Evolutionary conservation across 2,888 invertebrate species (phyloP).

Genomic region (Tricholauxania praeusta): DNA sequence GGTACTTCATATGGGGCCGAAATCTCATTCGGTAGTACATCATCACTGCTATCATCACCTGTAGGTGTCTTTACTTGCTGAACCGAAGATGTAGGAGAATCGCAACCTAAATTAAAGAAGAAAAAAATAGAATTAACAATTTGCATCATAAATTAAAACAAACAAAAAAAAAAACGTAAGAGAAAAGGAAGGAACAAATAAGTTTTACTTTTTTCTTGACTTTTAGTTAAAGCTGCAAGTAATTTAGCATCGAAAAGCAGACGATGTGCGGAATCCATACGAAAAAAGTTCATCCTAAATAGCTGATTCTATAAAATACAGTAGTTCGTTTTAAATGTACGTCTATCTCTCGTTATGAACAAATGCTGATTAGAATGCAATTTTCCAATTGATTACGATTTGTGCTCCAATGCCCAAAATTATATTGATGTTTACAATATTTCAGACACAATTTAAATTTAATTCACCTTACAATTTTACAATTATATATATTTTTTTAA

Average conservation of each 20-base stretch:
- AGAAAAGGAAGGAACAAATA: neutral
- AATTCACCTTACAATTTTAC: too few relatives aligned
- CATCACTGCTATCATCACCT: constrained; percentile 45
- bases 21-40: constrained; percentile 78
- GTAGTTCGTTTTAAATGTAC: too few relatives aligned
- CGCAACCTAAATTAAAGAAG: constrained; percentile 55
- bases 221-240: constrained; percentile 44
- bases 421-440: too few relatives aligned
- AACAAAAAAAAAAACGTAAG: neutral
- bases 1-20: constrained; percentile 98
- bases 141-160: neutral
- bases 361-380: too few relatives aligned
- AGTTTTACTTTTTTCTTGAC: constrained; percentile 7
- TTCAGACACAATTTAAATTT: too few relatives aligned
- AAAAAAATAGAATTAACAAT: neutral
- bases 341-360: too few relatives aligned
- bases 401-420: too few relatives aligned
- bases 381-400: too few relatives aligned
- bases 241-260: constrained; percentile 50
- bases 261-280: constrained; percentile 54
- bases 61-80: constrained; percentile 42
- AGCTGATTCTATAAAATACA: neutral
- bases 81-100: constrained; percentile 46
- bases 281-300: constrained; percentile 55
- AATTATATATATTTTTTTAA: too few relatives aligned